Conservation (phyloP, 2,888 invertebrate genomes). For the Cantharis rustica region DNA sequence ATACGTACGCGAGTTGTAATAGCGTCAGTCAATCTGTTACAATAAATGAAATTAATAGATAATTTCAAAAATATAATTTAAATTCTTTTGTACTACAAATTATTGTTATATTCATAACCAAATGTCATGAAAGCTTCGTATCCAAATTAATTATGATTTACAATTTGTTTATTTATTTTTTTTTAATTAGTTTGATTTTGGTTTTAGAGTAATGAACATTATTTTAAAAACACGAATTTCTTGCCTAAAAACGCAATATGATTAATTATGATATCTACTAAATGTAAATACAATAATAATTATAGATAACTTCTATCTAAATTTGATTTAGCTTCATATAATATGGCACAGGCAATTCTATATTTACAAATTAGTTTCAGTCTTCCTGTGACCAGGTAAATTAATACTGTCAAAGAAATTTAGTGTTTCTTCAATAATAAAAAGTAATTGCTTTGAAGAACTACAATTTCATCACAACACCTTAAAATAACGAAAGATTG, state of each 20-base stretch:
- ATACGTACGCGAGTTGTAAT: background rate
- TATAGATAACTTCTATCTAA: slow-evolving; percentile 27
- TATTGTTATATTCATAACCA: background rate
- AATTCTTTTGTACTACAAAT: background rate
- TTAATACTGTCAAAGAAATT: slow-evolving; percentile 8
- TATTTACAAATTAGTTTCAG: slow-evolving; percentile 43
- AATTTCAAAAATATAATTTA: background rate
- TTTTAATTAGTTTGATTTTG: background rate
- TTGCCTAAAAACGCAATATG: background rate
- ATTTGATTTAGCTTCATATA: slow-evolving; percentile 35
- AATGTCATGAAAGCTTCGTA: background rate
- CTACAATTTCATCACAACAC: background rate
- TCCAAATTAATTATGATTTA: background rate
- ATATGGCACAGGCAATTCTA: slow-evolving; percentile 32
- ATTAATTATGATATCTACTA: background rate
- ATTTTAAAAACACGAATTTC: background rate
- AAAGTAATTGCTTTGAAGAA: background rate
- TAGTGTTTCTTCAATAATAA: background rate
- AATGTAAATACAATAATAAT: slow-evolving; percentile 19
- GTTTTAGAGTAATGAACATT: background rate
- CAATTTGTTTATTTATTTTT: background rate
- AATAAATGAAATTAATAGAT: background rate
- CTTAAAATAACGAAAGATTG: background rate
- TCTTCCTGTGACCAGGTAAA: slow-evolving; percentile 37
- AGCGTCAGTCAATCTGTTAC: background rate